Conservation (phyloP, 1,140 invertebrate species). For the Rhynchophorus ferrugineus region DNA sequence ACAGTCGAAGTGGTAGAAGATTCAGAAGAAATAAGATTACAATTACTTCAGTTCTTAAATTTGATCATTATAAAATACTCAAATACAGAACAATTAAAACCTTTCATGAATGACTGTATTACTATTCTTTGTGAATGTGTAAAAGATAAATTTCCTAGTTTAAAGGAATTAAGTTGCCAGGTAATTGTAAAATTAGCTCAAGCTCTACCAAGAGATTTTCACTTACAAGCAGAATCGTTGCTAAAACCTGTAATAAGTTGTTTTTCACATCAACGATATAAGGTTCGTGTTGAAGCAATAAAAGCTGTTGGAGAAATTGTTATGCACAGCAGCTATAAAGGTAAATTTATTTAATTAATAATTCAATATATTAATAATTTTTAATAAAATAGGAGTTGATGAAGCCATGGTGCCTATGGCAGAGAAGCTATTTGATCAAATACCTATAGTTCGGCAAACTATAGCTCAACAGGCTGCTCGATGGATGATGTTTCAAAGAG, state of each 20-base stretch:
- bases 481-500: constrained; percentile 61
- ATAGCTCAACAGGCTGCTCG: constrained; percentile 57
- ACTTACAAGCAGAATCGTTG: constrained; percentile 61
- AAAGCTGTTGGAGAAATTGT: constrained; percentile 54
- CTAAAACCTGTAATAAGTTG: constrained; percentile 63
- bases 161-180: constrained; percentile 68
- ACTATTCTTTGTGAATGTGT: constrained; percentile 64
- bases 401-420: constrained; percentile 53
- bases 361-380: background rate
- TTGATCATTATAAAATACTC: constrained; percentile 59
- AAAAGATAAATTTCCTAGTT: constrained; percentile 66
- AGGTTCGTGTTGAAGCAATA: constrained; percentile 64
- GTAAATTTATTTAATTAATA: constrained; percentile 13
- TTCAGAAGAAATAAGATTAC: constrained; percentile 78
- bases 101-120: constrained; percentile 68
- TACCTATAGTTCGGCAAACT: constrained; percentile 56
- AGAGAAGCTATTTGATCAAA: constrained; percentile 67
- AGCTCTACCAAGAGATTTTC: constrained; percentile 60
- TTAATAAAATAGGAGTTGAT: constrained; percentile 41
- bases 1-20: constrained; percentile 68
- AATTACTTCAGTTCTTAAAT: constrained; percentile 57
- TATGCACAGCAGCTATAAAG: constrained; percentile 43
- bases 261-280: constrained; percentile 74
- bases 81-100: constrained; percentile 44
- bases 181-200: constrained; percentile 59